Evolutionary conservation across 2,797 vertebrate genomes (phyloP), one percentile per base, ranked within the genome.

Genomic region (Microhierax caerulescens): DNA sequence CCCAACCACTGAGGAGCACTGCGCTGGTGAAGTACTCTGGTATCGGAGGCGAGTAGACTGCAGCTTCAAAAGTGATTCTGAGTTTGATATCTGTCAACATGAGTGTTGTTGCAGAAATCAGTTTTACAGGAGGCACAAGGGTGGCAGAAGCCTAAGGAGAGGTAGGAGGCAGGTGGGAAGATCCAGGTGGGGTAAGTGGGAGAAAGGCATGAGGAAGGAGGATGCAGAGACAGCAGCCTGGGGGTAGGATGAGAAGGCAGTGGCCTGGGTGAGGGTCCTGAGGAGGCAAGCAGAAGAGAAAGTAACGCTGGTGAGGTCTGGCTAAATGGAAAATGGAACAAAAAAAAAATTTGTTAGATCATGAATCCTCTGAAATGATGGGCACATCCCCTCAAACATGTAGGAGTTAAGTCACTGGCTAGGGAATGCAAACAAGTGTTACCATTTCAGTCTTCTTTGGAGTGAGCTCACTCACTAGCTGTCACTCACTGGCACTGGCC

Each of bases 121-220:
- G 0, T 53, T 48, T 56, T 87, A 17, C 17, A 37, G 28, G 54
- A 73, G 37, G 30, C 13, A 54, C 10, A 30, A 69, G 54, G 34
- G 17, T 37, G 27, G 22, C 18, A 68, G 69, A 88, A 88, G 34
- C 37, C 61, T 64, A 41, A 53, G 69, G 51, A 70, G 48, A 74
- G 7, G 24, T 51, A 79, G 51, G 51, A 94, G 36, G 23, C 15
- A 74, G 59, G 37, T 4, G 48, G 15, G 8, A 77, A 56, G 56
- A 39, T 74, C 56, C 27, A 59, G 19, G 27, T 77, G 20, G 13
- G 27, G 5, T 13, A 77, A 37, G 11, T 11, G 16, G 22, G 69
- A 18, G 48, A 70, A 73, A 65, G 7, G 13, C 39, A 9, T 0
- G 4, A 73, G 18, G 9, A 64, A 43, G 13, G 37, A 27, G 0